A percentile compares a stretch with the other conserved stretches of the same genome.
Conservation (phyloP, 35 echinoderm and acorn worm species). For the Lytechinus pictus region DNA sequence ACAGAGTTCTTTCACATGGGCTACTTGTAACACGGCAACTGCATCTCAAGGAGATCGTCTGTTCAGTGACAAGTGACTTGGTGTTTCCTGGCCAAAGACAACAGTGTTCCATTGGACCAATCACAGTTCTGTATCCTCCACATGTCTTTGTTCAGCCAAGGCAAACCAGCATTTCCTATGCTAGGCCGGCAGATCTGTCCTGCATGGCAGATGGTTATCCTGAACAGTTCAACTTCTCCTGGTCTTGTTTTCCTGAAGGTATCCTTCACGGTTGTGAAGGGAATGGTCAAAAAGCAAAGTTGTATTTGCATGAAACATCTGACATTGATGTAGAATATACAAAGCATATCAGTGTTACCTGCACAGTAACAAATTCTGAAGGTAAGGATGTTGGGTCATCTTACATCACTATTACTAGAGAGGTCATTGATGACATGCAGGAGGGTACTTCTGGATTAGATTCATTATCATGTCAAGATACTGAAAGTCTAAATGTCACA, state of each 20-base stretch:
- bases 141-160: neutral
- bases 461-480: neutral
- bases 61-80: constrained; percentile 18
- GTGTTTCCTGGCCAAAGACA: neutral
- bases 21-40: neutral
- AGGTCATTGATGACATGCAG: neutral
- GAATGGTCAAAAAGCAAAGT: neutral
- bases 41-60: neutral
- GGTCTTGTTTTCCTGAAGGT: constrained; percentile 8
- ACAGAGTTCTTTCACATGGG: neutral
- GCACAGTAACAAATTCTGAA: constrained; percentile 15
- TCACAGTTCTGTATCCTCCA: neutral
- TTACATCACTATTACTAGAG: neutral
- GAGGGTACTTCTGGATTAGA: neutral
- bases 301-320: neutral
- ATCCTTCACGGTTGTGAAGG: constrained; percentile 6
- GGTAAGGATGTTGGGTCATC: neutral
- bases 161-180: neutral
- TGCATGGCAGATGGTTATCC: constrained; percentile 39
- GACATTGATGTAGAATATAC: neutral
- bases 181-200: neutral
- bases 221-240: neutral
- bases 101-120: neutral
- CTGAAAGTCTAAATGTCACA: neutral
- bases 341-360: constrained; percentile 2